Percentiles rank a stretch among this genome's conserved stretches.
phyloP scores from a whole-genome alignment of 2,797 vertebrate genomes.

The Trichosurus vulpecula region DNA sequence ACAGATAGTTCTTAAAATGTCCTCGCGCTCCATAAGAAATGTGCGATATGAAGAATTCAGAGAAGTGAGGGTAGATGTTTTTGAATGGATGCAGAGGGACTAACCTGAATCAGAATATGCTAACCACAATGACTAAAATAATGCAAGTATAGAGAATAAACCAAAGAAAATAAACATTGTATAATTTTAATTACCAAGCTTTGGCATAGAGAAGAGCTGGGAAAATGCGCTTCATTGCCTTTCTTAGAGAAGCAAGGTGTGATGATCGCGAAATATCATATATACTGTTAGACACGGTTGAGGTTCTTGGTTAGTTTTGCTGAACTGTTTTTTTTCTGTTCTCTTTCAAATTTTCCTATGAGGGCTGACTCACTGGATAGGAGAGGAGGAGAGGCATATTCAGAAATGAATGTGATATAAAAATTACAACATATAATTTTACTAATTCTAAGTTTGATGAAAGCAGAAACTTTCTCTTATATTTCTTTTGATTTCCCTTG shows the following conservation, averaged over 20 bases:
- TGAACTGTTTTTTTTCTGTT: background rate
- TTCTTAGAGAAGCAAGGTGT: background rate
- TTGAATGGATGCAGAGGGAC: background rate
- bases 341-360: background rate
- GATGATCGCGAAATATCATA: background rate
- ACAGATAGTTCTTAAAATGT: background rate
- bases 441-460: background rate
- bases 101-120: background rate
- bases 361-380: background rate
- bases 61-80: background rate
- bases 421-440: background rate
- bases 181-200: background rate
- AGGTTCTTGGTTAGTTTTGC: background rate
- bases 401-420: background rate
- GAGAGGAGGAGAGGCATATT: background rate
- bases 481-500: background rate
- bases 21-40: background rate
- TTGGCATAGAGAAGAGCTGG: background rate
- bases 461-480: background rate
- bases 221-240: background rate
- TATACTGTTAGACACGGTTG: background rate
- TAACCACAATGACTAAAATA: background rate
- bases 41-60: background rate
- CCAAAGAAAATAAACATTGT: background rate
- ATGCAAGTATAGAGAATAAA: background rate